phyloP scores from a whole-genome alignment of 2,797 vertebrate species.

The Glossophaga mutica region DNA sequence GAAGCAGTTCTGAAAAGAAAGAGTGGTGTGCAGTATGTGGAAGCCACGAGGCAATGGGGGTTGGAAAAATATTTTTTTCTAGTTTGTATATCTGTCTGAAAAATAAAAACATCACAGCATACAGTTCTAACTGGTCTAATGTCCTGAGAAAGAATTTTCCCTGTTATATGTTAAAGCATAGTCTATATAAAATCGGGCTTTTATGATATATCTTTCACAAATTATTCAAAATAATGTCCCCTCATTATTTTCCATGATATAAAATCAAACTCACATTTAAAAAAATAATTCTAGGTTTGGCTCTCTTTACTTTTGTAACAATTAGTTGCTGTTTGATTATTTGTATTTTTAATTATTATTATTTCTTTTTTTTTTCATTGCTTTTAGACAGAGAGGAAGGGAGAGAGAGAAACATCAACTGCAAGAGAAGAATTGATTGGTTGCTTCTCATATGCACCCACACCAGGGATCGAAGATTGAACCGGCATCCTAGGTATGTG shows the following conservation, averaged over 20 bases:
- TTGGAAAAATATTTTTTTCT: background rate
- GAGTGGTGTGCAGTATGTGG: background rate
- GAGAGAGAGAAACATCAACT: no score
- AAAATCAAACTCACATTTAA: background rate
- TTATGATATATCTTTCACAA: background rate
- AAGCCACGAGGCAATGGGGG: background rate
- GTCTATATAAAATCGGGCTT: background rate
- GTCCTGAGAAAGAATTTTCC: background rate
- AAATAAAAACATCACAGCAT: background rate
- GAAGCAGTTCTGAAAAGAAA: background rate
- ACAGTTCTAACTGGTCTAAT: background rate
- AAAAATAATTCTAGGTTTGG: background rate
- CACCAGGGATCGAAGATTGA: no score
- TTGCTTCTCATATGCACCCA: no score
- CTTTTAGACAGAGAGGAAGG: no score
- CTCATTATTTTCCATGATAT: background rate
- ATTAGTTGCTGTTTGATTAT: background rate
- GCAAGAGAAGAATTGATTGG: no score
- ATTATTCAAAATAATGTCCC: background rate
- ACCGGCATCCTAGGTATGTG: no score
- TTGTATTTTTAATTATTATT: no score
- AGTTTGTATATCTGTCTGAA: background rate
- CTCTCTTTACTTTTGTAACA: background rate
- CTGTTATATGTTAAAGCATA: background rate
- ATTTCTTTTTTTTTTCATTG: no score